Conservation (phyloP, 2,888 invertebrate genomes). For the Melanotus villosus region DNA sequence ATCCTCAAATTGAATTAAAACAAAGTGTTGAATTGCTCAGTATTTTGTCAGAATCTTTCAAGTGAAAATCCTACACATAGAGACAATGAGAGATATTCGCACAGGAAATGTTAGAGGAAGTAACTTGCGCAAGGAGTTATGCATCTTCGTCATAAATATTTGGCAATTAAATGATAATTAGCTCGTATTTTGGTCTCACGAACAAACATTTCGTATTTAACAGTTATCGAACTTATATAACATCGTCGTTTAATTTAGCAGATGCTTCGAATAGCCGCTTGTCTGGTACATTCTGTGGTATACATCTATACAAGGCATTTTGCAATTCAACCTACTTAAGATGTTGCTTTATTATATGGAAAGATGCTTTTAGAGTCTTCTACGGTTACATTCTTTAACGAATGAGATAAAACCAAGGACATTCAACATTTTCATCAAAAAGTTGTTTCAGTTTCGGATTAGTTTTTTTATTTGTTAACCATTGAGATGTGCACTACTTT, state of each 20-base stretch:
- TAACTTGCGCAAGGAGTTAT: conserved; percentile 51
- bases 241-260: not conserved
- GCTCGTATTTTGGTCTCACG: conserved; percentile 44
- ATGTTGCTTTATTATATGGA: not conserved
- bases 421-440: too few relatives aligned
- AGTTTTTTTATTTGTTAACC: too few relatives aligned
- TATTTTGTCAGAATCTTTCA: conserved; percentile 45
- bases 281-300: not conserved
- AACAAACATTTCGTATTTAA: conserved; percentile 21
- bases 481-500: too few relatives aligned
- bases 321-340: conserved; percentile 1
- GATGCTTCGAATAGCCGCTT: conserved; percentile 1
- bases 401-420: too few relatives aligned
- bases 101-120: conserved; percentile 50
- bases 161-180: conserved; percentile 51
- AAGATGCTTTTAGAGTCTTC: not conserved
- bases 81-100: conserved; percentile 43
- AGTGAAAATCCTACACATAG: conserved; percentile 52
- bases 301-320: not conserved
- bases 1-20: conserved; percentile 35
- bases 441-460: too few relatives aligned
- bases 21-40: conserved; percentile 40
- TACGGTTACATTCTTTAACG: too few relatives aligned
- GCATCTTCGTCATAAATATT: conserved; percentile 51
- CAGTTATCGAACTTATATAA: conserved; percentile 16